Conservation (phyloP, 2,888 invertebrate genomes). For the Lordiphosa fenestrarum region DNA sequence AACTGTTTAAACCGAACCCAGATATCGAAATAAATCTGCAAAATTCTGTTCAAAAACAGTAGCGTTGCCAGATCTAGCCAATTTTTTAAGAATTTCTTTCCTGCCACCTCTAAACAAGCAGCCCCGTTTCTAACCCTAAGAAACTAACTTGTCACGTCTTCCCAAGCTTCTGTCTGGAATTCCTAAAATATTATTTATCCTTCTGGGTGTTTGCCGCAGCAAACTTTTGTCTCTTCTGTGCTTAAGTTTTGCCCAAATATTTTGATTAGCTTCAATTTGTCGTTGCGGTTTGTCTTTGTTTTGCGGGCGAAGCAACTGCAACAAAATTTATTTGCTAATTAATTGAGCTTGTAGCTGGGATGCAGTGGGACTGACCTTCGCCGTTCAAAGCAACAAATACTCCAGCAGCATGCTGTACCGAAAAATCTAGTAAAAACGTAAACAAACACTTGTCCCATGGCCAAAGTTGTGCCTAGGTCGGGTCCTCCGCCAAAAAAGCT, state of each 20-base stretch:
- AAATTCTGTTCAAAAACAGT: no score
- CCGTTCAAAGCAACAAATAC: constrained; percentile 25
- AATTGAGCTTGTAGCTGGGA: constrained; percentile 14
- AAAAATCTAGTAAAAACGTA: constrained; percentile 49
- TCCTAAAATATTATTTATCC: no score
- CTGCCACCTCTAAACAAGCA: no score
- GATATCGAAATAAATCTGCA: no score
- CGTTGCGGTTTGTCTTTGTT: constrained; percentile 3
- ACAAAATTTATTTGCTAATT: constrained; percentile 31
- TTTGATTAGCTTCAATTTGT: constrained; percentile 10
- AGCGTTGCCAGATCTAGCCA: no score
- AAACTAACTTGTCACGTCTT: no score
- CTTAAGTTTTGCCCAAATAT: neutral
- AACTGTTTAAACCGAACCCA: no score
- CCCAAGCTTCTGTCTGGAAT: no score
- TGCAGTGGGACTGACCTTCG: constrained; percentile 4
- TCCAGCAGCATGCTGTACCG: constrained; percentile 8
- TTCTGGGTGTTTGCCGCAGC: neutral
- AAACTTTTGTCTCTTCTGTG: constrained; percentile 1
- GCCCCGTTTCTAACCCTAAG: no score
- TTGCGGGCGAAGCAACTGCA: neutral
- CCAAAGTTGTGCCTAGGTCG: constrained; percentile 9
- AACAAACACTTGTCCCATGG: constrained; percentile 62
- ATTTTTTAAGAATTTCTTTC: no score
- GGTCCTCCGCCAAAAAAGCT: constrained; percentile 35